A percentile compares a stretch with the other conserved stretches of the same genome.
Conservation (phyloP, 2,113 vertebrate genomes). For the Percopsis transmontana region DNA sequence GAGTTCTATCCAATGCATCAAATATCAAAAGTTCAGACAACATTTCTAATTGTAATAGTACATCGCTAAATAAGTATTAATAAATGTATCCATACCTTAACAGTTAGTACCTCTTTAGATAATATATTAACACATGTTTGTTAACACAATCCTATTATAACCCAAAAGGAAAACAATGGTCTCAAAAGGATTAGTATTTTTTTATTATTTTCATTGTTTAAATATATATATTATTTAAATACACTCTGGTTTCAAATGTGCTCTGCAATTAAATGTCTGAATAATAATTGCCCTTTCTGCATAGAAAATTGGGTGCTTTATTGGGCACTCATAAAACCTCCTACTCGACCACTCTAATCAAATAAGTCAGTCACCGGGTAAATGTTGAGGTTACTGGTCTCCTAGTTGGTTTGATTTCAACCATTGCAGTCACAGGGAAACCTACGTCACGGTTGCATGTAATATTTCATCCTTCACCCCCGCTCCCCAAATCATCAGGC, state of each 20-base stretch:
- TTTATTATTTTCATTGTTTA: too few relatives aligned
- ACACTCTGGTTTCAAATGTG: conserved; percentile 11
- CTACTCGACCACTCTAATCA: conserved; percentile 36
- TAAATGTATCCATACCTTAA: too few relatives aligned
- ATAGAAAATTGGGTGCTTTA: conserved; percentile 18
- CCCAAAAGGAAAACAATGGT: too few relatives aligned
- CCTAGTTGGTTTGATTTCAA: not conserved
- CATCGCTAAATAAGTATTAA: too few relatives aligned
- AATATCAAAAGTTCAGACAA: too few relatives aligned
- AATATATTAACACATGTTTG: too few relatives aligned
- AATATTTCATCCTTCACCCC: not conserved
- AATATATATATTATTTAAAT: too few relatives aligned
- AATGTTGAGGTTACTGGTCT: conserved; percentile 25
- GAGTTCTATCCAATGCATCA: too few relatives aligned
- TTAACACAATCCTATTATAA: too few relatives aligned
- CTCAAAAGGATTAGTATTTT: too few relatives aligned
- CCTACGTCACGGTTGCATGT: not conserved
- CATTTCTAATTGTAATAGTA: too few relatives aligned
- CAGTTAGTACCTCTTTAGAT: too few relatives aligned
- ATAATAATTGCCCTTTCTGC: conserved; percentile 27
- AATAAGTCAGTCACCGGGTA: conserved; percentile 32
- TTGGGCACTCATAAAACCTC: conserved; percentile 38
- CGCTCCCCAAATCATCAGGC: conserved; percentile 1
- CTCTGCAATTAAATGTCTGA: conserved; percentile 3
- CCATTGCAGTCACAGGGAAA: not conserved